Conservation (phyloP, 2,888 invertebrate species). For the Xylota sylvarum region DNA sequence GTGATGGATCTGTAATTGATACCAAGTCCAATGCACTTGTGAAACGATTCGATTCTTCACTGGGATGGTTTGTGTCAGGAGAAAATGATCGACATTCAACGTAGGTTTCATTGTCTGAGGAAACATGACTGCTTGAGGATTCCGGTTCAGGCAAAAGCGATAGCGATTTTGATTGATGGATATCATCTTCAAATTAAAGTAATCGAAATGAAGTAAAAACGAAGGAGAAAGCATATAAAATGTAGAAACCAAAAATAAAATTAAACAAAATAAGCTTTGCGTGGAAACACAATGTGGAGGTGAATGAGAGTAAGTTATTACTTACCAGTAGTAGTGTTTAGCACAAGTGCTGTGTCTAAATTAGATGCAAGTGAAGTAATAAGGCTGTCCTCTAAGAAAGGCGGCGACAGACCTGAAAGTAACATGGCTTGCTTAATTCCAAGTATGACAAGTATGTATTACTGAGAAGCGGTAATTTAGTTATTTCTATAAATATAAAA, state of each 20-base stretch:
- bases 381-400: slow-evolving; percentile 79
- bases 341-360: slow-evolving; percentile 48
- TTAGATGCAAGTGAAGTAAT: slow-evolving; percentile 78
- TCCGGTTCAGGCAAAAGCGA: slow-evolving; percentile 65
- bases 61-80: slow-evolving; percentile 36
- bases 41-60: slow-evolving; percentile 67
- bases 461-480: no score
- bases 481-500: no score
- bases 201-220: slow-evolving; percentile 55
- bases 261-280: slow-evolving; percentile 21
- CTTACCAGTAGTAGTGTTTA: slow-evolving; percentile 49
- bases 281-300: not conserved
- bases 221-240: slow-evolving; percentile 39
- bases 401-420: slow-evolving; percentile 76
- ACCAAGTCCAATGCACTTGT: slow-evolving; percentile 67
- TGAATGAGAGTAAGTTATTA: not conserved
- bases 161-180: slow-evolving; percentile 57
- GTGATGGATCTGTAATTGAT: slow-evolving; percentile 64
- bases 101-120: slow-evolving; percentile 82
- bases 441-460: no score
- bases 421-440: slow-evolving; percentile 17
- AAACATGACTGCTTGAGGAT: slow-evolving; percentile 78
- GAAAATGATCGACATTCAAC: slow-evolving; percentile 81
- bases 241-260: slow-evolving; percentile 48
- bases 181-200: slow-evolving; percentile 61